phyloP scores from a whole-genome alignment of 1,140 invertebrate genomes.

The Drosophila rhopaloa region DNA sequence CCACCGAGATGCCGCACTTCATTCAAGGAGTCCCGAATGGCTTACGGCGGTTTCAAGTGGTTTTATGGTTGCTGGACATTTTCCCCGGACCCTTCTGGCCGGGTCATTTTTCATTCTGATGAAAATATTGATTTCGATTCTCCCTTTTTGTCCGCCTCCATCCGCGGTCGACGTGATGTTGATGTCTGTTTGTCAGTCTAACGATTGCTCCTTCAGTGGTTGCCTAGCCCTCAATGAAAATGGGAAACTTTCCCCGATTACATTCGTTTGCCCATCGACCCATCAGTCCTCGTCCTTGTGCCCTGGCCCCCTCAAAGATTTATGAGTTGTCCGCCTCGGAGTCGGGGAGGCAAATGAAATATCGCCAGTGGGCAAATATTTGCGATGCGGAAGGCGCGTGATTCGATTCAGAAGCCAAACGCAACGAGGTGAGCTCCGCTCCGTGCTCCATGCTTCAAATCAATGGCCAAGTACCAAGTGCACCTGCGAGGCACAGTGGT shows the following conservation, averaged over 20 bases:
- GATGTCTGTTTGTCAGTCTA: slow-evolving; percentile 81
- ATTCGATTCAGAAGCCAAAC: slow-evolving; percentile 55
- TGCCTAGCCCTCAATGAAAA: slow-evolving; percentile 46
- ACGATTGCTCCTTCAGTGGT: slow-evolving; percentile 69
- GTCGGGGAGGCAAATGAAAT: slow-evolving; percentile 66
- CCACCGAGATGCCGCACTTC: slow-evolving; percentile 33
- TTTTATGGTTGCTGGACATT: slow-evolving; percentile 62
- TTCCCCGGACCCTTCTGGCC: slow-evolving; percentile 3
- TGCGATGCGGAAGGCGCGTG: slow-evolving; percentile 62
- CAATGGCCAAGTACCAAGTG: slow-evolving; percentile 48
- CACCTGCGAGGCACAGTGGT: slow-evolving; percentile 32
- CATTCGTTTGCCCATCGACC: slow-evolving; percentile 56
- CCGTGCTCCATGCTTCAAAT: slow-evolving; percentile 40
- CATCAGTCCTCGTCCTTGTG: slow-evolving; percentile 32
- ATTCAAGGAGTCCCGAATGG: slow-evolving; percentile 29
- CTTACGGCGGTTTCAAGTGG: slow-evolving; percentile 49
- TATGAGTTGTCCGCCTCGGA: slow-evolving; percentile 63
- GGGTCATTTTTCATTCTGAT: slow-evolving; percentile 77
- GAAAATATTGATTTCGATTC: slow-evolving; percentile 77
- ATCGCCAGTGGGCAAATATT: slow-evolving; percentile 75
- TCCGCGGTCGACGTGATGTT: slow-evolving; percentile 55
- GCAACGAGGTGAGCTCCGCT: slow-evolving; percentile 35
- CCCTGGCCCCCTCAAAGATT: slow-evolving; percentile 49
- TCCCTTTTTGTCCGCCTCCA: background rate
- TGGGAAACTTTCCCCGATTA: slow-evolving; percentile 47